Conservation (phyloP, 2,888 invertebrate genomes). For the Trichacis sp. region DNA sequence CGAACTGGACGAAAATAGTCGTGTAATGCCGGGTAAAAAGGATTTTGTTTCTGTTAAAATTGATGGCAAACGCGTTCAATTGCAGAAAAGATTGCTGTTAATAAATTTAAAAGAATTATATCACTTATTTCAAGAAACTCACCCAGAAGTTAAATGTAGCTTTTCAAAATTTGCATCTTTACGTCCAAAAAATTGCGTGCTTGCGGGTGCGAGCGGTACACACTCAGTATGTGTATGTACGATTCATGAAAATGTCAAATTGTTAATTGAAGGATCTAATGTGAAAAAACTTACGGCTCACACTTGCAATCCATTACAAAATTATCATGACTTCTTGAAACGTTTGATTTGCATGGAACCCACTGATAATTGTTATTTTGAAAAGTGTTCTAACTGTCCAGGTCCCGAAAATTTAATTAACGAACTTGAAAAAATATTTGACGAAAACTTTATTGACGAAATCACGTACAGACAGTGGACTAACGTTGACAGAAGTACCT, state of each 20-base stretch:
- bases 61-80: slow-evolving; percentile 3
- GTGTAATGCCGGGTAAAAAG: slow-evolving; percentile 21
- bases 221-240: slow-evolving; percentile 29
- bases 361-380: no score
- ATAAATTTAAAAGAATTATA: slow-evolving; percentile 11
- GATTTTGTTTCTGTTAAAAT: slow-evolving; percentile 16
- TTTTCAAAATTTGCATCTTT: slow-evolving; percentile 31
- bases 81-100: slow-evolving; percentile 19
- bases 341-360: no score
- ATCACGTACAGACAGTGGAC: no score
- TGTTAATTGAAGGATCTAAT: no score
- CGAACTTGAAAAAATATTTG: no score
- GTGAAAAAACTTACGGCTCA: no score
- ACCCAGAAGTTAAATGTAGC: slow-evolving; percentile 11
- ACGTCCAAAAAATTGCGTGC: slow-evolving; percentile 23
- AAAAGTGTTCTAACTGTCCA: no score
- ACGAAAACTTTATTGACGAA: no score
- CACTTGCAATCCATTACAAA: no score
- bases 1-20: slow-evolving; percentile 7
- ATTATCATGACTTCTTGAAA: no score
- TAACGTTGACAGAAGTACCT: no score
- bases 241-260: not conserved
- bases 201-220: slow-evolving; percentile 23
- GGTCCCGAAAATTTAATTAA: no score
- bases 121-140: slow-evolving; percentile 10